Base-by-base conservation (phyloP, 2,113 vertebrate species). In the Paradoxurus hermaphroditus region DNA sequence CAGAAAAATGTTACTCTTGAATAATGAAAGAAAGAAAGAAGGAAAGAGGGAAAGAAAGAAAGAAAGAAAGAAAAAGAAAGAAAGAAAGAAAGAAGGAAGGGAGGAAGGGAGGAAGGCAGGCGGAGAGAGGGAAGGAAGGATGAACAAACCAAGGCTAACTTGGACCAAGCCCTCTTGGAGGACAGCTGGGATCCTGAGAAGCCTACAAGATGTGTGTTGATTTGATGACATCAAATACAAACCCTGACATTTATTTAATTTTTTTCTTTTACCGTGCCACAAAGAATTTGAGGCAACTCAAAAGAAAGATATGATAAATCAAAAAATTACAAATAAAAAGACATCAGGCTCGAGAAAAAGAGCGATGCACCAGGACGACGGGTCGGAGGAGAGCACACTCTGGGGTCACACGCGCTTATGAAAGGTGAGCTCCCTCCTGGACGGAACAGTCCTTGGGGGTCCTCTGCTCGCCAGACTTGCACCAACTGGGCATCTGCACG, bases 261-360 rank as follows among this genome's bases (percentile, higher is more conserved):
- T 75, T 36, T 75, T 51, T 90, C 88, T 93, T 92, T 72, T 77
- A 31, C 86, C 59, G 4, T 77, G 41, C 8, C 19, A 41, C 90
- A 72, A 46, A 88, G 46, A 53, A 85, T 84, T 85, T 85, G 73
- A 91, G 39, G 51, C 21, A 84, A 72, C 51, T 56, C 93, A 72
- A 86, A 77, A 39, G 68, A 86, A 79, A 73, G n/a, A 75, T 15
- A 16, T 25, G 67, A 85, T 87, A 88, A 90, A 92, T 56, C 27
- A 79, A 51, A 86, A 95, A 77, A 86, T 75, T 78, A 72, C 29
- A 29, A 87, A 68, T 27, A n/a, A 41, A 29, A 59, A 82, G 70
- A 29, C 21, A 56, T 11, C n/a, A 68, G 62, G 31, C 59, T 39
- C 10, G 29, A 83, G 83, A 34, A 36, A 67, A 27, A 59, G 7